These are phyloP conservation scores for Cladopsammia gracilis DNA, from an alignment of 64 coral and sea anemone genomes.

Conservation along the genomic window DNA sequence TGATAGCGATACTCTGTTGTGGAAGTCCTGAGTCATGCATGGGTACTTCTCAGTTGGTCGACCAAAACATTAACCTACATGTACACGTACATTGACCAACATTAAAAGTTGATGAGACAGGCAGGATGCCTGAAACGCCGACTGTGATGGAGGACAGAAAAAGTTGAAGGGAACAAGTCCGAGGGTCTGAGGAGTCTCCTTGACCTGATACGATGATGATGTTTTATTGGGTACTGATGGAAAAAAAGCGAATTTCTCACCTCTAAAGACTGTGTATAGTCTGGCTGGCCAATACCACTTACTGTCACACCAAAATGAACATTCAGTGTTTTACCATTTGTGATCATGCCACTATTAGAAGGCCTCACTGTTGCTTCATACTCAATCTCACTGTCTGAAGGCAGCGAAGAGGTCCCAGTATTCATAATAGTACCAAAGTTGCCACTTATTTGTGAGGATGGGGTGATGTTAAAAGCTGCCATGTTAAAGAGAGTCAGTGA, in stretches of 20 bases:
- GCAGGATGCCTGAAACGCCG: too few relatives aligned
- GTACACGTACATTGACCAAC: too few relatives aligned
- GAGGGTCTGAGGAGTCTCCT: too few relatives aligned
- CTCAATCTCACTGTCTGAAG: constrained; percentile 20
- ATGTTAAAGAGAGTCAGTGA: too few relatives aligned
- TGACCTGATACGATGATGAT: too few relatives aligned
- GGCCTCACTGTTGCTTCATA: constrained; percentile 47
- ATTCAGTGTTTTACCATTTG: constrained; percentile 39
- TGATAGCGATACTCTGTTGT: too few relatives aligned
- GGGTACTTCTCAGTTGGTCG: too few relatives aligned
- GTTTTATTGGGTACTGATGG: neutral
- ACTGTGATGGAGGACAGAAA: too few relatives aligned
- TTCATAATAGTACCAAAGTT: constrained; percentile 40
- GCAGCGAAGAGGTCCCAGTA: constrained; percentile 41
- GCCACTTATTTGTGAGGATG: neutral
- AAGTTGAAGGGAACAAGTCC: too few relatives aligned
- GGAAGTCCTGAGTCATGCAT: too few relatives aligned
- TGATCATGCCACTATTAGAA: constrained; percentile 18
- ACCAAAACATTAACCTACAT: too few relatives aligned
- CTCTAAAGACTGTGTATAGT: constrained; percentile 42
- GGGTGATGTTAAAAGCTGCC: constrained; percentile 2
- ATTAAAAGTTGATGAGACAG: too few relatives aligned
- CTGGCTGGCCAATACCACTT: neutral
- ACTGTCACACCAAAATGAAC: constrained; percentile 42
- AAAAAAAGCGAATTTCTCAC: constrained; percentile 13